These are phyloP conservation scores for Acronicta aceris DNA, from an alignment of 2,888 invertebrate genomes.

Conservation along the genomic window DNA sequence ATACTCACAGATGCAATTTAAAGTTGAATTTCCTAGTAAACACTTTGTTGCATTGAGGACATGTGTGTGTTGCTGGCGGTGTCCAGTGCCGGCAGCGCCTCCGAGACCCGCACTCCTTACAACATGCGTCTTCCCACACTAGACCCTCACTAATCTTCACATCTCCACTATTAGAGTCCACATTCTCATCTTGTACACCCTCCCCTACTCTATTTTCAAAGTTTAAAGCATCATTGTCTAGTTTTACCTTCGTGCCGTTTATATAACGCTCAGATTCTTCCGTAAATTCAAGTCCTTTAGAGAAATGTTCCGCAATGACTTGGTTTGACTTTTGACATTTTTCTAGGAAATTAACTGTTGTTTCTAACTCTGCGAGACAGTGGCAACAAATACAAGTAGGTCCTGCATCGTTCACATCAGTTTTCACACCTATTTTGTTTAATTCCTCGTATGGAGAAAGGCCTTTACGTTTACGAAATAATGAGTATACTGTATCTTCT, in stretches of 20 bases:
- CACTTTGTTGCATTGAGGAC: conserved; percentile 68
- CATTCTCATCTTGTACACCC: conserved; percentile 20
- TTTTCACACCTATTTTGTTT: conserved; percentile 62
- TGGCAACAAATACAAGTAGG: conserved; percentile 70
- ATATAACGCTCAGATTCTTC: conserved; percentile 10
- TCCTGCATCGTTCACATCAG: conserved; percentile 64
- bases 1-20: conserved; percentile 70
- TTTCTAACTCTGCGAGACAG: conserved; percentile 70
- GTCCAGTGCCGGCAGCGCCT: conserved; percentile 67
- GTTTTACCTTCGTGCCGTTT: conserved; percentile 1
- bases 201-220: conserved; percentile 19
- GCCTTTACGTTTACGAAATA: conserved; percentile 64
- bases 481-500: conserved; percentile 64
- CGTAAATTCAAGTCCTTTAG: neutral
- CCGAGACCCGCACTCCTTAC: conserved; percentile 63
- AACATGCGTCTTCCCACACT: conserved; percentile 35
- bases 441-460: conserved; percentile 67
- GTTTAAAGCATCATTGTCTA: conserved; percentile 5
- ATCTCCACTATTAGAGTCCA: conserved; percentile 18
- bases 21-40: conserved; percentile 75
- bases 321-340: conserved; percentile 70
- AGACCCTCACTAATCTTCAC: conserved; percentile 17
- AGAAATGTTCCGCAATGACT: conserved; percentile 46
- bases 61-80: conserved; percentile 59
- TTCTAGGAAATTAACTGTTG: conserved; percentile 67